Percentiles rank a stretch among this genome's conserved stretches.
Evolutionary conservation across 2,113 vertebrate genomes (phyloP).

Genomic region (Desmodus rotundus): DNA sequence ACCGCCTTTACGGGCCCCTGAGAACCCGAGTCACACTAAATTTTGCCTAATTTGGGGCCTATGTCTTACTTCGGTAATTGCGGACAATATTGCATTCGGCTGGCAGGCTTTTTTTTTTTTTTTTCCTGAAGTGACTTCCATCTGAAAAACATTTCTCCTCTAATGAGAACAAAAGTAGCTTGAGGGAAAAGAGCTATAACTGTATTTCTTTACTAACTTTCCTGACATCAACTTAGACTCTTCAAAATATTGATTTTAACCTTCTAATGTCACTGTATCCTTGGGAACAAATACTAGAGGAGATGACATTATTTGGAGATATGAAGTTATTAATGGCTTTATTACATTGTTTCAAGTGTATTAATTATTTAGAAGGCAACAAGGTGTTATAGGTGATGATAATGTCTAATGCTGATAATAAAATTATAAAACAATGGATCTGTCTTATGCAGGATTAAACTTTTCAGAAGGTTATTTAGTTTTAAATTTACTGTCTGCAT

Average conservation of each 20-base stretch:
- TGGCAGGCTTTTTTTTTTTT: not conserved
- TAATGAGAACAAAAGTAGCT: constrained; percentile 23
- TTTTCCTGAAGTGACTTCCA: not conserved
- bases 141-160: not conserved
- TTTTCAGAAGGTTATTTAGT: not conserved
- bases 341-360: not conserved
- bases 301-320: not conserved
- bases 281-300: not conserved
- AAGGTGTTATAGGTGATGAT: not conserved
- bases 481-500: not conserved
- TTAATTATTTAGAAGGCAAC: not conserved
- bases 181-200: not conserved
- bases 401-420: not conserved
- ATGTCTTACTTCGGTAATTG: not conserved
- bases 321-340: not conserved
- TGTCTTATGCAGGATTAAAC: not conserved
- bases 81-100: not conserved
- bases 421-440: not conserved
- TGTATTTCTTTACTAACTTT: constrained; percentile 11
- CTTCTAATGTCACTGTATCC: not conserved
- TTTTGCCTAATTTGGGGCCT: not conserved
- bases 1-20: fast-evolving
- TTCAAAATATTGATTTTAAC: constrained; percentile 50
- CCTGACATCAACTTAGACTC: not conserved
- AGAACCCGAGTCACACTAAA: not conserved